Evolutionary conservation across 2,113 vertebrate species (phyloP), one percentile per base, ranked within the genome.

Genomic region (Herpetotheres cachinnans): DNA sequence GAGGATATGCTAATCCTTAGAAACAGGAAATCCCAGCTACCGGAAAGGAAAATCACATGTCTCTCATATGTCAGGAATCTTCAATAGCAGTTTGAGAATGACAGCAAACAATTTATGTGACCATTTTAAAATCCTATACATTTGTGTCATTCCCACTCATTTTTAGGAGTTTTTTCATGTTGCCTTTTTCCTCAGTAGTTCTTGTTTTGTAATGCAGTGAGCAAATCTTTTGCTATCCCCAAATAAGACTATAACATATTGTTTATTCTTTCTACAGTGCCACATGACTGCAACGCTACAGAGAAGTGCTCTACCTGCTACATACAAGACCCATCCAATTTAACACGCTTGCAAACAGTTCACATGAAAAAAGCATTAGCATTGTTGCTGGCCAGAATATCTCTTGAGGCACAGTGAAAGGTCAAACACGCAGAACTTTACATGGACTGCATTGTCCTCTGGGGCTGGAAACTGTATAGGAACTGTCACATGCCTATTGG

Each of bases 341-440:
- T 62, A 78, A 49, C 11, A 42, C 3, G 1, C 11, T 40, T 66
- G 24, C 16, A 22, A 90, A 44, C 5, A 9, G 12, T 17, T 12
- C 47, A 40, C 3, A 62, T 26, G 27, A 40, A 59, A 72, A 84
- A 84, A 42, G 3, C 8, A 69, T 30, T 40, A 65, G 4, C 8
- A 18, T 52, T 67, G 15, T 16, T 40, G 9, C 8, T 79, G 42
- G 5, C 7, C 11, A 17, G 46, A 73, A 62, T 66, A 38, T 24
- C 50, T 73, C 54, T 32, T 32, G 24, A 66, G 49, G 16, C 38
- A 73, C 30, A 93, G 15, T 16, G 22, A 4, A 56, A 65, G 66
- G 10, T 73, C 40, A 62, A 30, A 62, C 11, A 24, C 0, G 0
- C 14, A 50, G 9, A 82, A n/a, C 44, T 62, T 55, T 49, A 38